Base-by-base conservation (phyloP, 2,888 invertebrate species). In the Matsumyia berberina region DNA sequence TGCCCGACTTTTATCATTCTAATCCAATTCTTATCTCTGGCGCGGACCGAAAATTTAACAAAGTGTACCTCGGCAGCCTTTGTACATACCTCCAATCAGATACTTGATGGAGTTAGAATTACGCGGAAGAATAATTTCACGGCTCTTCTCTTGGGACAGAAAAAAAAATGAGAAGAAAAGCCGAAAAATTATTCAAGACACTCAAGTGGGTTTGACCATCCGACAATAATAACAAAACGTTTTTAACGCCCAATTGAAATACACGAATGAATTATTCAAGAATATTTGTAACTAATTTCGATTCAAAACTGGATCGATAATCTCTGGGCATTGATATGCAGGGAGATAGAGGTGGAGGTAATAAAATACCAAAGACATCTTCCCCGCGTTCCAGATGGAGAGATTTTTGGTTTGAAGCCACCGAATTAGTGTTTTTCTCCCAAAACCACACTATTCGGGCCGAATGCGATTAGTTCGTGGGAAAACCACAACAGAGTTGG, bases 161-260 rank as follows among this genome's bases (percentile, higher is more conserved):
- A 15, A 42, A 42, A 0, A n/a, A n/a, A n/a, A n/a, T n/a, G n/a
- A 15, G 7, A 35, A 39, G 12, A 60, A 15, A 39, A 42, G 19
- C 37, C 62, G 35, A 76, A 57, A 66, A 70, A 76, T 64, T 76
- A 76, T 81, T 70, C 76, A 33, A 80, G 24, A 67, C 24, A 60
- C 49, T 53, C 35, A 70, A 62, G 70, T 78, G 81, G 76, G 70
- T 70, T 77, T 66, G 70, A 58, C 77, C 58, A 77, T 77, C 58
- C 24, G 39, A 82, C 82, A 77, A 82, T 82, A 82, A 82, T 72
- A 82, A 82, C 82, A 82, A 82, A 82, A 82, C 82, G 72, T 82
- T 82, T 77, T 78, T 66, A 72, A 82, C 82, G 82, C 82, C 82
- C 77, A 82, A 72, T 77, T 72, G 77, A 46, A 57, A 66, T 31